Percentiles rank a stretch among this genome's conserved stretches.
Conservation (phyloP, 2,113 vertebrate genomes). For the Emberiza fucata region DNA sequence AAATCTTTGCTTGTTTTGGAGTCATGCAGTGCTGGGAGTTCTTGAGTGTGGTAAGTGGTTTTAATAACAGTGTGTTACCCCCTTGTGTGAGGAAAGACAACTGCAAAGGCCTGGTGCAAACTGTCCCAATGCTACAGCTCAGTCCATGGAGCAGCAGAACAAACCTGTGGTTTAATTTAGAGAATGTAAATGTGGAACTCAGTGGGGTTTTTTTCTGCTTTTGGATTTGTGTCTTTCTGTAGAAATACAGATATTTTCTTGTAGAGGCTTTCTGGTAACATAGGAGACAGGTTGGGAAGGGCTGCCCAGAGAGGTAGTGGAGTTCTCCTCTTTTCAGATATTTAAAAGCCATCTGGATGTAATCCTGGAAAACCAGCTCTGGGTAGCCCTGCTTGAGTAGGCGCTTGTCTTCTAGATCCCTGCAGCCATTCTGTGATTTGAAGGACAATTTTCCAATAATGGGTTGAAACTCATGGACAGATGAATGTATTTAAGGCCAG, state of each 20-base stretch:
- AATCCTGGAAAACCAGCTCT: background rate
- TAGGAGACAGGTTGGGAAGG: background rate
- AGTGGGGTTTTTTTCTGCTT: background rate
- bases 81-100: background rate
- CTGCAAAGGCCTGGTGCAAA: background rate
- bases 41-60: background rate
- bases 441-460: background rate
- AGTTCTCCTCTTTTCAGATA: background rate
- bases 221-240: background rate
- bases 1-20: background rate
- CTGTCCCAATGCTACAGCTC: background rate
- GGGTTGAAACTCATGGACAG: background rate
- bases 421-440: background rate
- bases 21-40: accelerated
- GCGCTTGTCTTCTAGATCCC: background rate
- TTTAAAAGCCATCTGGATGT: background rate
- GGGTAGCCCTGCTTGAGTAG: background rate
- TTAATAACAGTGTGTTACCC: background rate
- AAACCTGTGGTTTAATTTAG: background rate
- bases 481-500: background rate
- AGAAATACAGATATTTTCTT: background rate
- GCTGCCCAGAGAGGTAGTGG: background rate
- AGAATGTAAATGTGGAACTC: background rate
- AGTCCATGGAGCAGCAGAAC: background rate
- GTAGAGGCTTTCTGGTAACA: background rate